Evolutionary conservation across 2,888 invertebrate genomes (phyloP), one percentile per base, ranked within the genome.

Genomic region (Galerucella calmariensis): DNA sequence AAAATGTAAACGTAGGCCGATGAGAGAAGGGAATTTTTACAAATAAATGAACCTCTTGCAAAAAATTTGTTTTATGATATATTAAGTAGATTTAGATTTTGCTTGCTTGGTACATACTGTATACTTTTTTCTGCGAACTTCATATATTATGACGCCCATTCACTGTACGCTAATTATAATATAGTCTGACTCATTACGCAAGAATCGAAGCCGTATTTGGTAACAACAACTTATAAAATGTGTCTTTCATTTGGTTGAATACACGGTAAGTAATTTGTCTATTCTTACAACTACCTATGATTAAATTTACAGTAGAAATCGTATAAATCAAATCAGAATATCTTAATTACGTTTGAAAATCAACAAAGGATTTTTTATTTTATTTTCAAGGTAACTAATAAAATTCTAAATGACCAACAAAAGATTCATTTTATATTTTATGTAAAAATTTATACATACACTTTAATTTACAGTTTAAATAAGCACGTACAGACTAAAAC

Each of bases 201-300:
- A 70, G 63, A 70, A 63, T 70, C 63, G 62, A 35, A 24, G 62
- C 70, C 63, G 35, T 70, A 70, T 70, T 35, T 14, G 70, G 70
- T 62, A 63, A 35, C 70, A 70, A 51, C 70, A 63, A 70, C 20
- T 48, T 53, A 63, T 20, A 70, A 70, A 53, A 63, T 70, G 70
- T 53, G 70, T 59, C 59, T 59, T 51, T 51, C 51, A 56, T 56
- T 62, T 62, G 35, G n/a, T 62, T 62, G 9, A n/a, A 62, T 62
- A 35, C 62, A 41, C n/a, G 5, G 35, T 62, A 35, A 14, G n/a
- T n/a, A 62, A 62, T 56, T 56, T 56, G 56, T 56, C 56, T 56
- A 16, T 20, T 8, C 16, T 8, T 56, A 56, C 8, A 5, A 56
- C n/a, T 16, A n/a, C n/a, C n/a, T n/a, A 16, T 56, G n/a, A 41